Base-by-base conservation (phyloP, 2,797 vertebrate species). In the Sebastes jordani region DNA sequence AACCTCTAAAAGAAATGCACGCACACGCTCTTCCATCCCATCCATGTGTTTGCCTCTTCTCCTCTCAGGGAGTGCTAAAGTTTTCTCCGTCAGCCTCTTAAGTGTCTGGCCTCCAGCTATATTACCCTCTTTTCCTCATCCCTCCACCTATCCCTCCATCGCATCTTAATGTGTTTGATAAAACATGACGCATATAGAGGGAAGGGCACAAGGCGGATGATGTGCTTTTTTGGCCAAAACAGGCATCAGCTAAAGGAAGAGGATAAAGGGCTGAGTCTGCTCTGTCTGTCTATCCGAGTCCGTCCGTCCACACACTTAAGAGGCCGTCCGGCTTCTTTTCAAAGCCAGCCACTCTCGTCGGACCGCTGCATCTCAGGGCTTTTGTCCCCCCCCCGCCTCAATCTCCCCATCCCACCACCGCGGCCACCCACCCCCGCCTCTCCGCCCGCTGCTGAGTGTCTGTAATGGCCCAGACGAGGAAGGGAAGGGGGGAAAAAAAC, bases 401-500 rank as follows among this genome's bases (percentile, higher is more conserved):
- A 85, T 87, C 75, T 82, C 78, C 75, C 77, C 87, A 82, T 81
- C 82, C 78, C 77, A 74, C 78, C 89, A 42, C 76, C 55, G 22
- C 87, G 64, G 72, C 81, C 80, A 10, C 86, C 56, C 79, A 30
- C 85, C 82, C 69, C 82, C 59, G 8, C 84, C 85, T 82, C 83
- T 84, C 87, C 72, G 71, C 72, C 84, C 70, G 62, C 80, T 29
- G 96, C 95, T 97, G 97, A 97, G 96, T 97, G 96, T 97, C 95
- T 94, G 96, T 97, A 97, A 98, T 98, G 97, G 96, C 96, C 93
- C 96, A 97, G 97, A 97, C 96, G 96, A 95, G 82, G 75, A 78
- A 73, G 14, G 92, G 93, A 89, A 23, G 59, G 1, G 42, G 11
- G 11, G 1, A 1, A 32, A 16, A 34, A 49, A 27, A 36, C 38